Evolutionary conservation across 2,113 vertebrate genomes (phyloP), one percentile per base, ranked within the genome.

Genomic region (Antennarius striatus): DNA sequence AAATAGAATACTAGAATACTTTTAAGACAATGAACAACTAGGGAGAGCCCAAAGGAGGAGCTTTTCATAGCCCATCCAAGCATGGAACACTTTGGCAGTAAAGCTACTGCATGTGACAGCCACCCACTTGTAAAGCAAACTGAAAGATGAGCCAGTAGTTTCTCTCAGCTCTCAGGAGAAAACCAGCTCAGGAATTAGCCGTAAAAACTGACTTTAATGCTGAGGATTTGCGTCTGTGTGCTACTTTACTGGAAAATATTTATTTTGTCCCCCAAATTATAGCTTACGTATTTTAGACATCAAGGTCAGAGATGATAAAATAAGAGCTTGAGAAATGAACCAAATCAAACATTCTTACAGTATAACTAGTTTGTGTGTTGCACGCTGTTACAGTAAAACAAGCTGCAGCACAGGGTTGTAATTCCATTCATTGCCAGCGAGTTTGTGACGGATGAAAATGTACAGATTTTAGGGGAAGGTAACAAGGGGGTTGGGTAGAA

Each of bases 101-200:
- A 71, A 77, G 60, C 71, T 63, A 49, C 54, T 52, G 58, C 40
- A 63, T 61, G 22, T 22, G 63, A 83, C 75, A 85, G 71, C 73
- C 69, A 72, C 74, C 68, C 70, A 70, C 74, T 81, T 80, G 75
- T 71, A 88, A 80, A 79, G 73, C 22, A 51, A 82, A 64, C 59
- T 82, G 81, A 89, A 87, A 85, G 82, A 86, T 81, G 81, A 90
- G 78, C 80, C 4, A 49, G 83, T 84, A 71, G 86, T 84, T 80
- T 80, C 59, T 86, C 83, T 86, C 53, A 54, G 66, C 80, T 82
- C 82, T 84, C 77, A n/a, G 60, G 88, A 88, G 89, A 73, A 75
- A 73, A 68, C 73, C 79, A 81, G 75, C 82, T 81, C 62, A 75
- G 63, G 86, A 88, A 89, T 80, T 70, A 67, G 53, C 54, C 39